phyloP scores from a whole-genome alignment of 2,888 invertebrate genomes.

The Pelosia muscerda region DNA sequence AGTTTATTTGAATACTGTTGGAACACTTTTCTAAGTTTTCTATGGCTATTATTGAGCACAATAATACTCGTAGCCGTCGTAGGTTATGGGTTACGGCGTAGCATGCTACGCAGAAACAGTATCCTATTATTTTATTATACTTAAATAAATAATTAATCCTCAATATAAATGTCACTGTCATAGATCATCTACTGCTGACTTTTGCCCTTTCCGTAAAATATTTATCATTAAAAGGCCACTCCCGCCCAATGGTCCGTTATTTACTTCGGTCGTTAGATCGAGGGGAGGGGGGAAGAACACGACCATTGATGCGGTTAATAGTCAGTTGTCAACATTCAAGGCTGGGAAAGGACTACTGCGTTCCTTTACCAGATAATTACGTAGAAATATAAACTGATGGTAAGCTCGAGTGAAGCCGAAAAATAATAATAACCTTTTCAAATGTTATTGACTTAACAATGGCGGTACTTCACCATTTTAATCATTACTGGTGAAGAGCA shows the following conservation, averaged over 20 bases:
- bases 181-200: neutral
- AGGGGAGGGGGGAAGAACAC: neutral
- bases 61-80: neutral
- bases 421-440: neutral
- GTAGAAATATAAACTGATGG: neutral
- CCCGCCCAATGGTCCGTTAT: neutral
- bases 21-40: too few relatives aligned
- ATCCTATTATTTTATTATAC: neutral
- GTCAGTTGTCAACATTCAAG: neutral
- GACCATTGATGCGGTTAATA: neutral
- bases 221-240: neutral
- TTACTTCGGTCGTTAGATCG: neutral
- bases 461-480: too few relatives aligned
- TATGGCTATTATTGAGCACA: neutral
- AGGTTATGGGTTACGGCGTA: neutral
- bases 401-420: neutral
- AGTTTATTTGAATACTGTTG: too few relatives aligned
- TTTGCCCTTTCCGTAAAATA: neutral
- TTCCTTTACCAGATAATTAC: neutral
- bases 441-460: too few relatives aligned
- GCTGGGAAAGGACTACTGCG: neutral
- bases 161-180: neutral
- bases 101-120: neutral
- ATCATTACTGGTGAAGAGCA: too few relatives aligned
- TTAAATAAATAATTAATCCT: neutral